These are phyloP conservation scores for Hofmannophila pseudospretella DNA, from an alignment of 2,888 invertebrate genomes.

Conservation along the genomic window DNA sequence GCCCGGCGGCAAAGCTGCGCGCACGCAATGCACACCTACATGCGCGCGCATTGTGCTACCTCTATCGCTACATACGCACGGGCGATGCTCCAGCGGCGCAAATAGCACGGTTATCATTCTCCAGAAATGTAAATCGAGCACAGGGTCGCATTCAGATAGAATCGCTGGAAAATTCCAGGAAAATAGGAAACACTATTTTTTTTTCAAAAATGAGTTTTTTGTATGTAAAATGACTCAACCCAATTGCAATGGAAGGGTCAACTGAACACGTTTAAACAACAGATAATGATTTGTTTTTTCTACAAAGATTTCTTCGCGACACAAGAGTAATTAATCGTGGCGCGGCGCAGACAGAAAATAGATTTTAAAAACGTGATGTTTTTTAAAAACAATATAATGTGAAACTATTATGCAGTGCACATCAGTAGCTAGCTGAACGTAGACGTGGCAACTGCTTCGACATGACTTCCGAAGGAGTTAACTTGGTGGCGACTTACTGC, in stretches of 20 bases:
- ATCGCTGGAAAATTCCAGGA: constrained; percentile 48
- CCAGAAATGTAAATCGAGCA: constrained; percentile 47
- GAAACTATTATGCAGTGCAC: constrained; percentile 28
- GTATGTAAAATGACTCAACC: background rate
- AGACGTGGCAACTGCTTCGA: constrained; percentile 15
- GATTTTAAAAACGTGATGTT: constrained; percentile 8
- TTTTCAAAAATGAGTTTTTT: background rate
- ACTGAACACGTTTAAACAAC: constrained; percentile 12
- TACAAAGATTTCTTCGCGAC: constrained; percentile 7
- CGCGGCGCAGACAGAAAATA: constrained; percentile 16
- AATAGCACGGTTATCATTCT: constrained; percentile 66
- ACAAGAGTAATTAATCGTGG: constrained; percentile 15
- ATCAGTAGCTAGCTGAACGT: constrained; percentile 51
- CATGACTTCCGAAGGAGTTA: constrained; percentile 75
- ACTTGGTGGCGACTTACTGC: constrained; percentile 81
- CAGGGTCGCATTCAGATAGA: constrained; percentile 53
- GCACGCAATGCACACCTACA: background rate
- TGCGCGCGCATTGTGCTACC: background rate
- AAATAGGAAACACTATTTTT: background rate
- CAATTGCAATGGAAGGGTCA: constrained; percentile 1
- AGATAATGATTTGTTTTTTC: constrained; percentile 4
- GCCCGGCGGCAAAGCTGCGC: background rate
- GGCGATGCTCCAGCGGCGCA: constrained; percentile 24
- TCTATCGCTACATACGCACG: background rate
- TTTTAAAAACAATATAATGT: constrained; percentile 11